phyloP scores from a whole-genome alignment of 37 sponge, comb jelly and placozoan species.

The Beroe ovata region DNA sequence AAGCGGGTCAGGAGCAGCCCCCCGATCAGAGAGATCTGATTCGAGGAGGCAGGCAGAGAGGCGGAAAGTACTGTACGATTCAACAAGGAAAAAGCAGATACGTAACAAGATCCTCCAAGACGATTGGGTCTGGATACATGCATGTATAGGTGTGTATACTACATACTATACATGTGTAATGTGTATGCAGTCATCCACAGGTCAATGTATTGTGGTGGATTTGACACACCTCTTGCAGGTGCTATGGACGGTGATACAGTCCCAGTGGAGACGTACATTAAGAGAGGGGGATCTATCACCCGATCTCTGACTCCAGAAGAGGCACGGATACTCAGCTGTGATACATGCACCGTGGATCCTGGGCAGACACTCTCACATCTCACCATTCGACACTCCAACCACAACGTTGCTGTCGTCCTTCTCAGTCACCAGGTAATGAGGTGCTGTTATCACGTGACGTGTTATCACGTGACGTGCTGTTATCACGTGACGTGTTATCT shows the following conservation, averaged over 20 bases:
- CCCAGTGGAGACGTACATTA: slow-evolving; percentile 39
- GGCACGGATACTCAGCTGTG: slow-evolving; percentile 29
- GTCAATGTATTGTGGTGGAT: not conserved
- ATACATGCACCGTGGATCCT: slow-evolving; percentile 32
- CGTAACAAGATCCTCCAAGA: slow-evolving; percentile 44
- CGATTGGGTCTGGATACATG: slow-evolving; percentile 66
- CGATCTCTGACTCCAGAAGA: slow-evolving; percentile 25
- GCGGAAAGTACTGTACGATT: slow-evolving; percentile 1
- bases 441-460: no score
- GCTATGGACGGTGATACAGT: slow-evolving; percentile 49
- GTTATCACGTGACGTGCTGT: no score
- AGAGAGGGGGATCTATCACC: slow-evolving; percentile 18
- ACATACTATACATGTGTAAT: not conserved
- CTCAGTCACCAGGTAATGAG: slow-evolving; percentile 34
- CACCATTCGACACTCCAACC: slow-evolving; percentile 30
- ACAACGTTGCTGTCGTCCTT: slow-evolving; percentile 31
- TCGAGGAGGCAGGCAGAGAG: not conserved
- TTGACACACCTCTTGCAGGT: not conserved
- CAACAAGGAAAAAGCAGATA: slow-evolving; percentile 48
- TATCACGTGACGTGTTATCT: no score
- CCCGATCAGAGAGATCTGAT: not conserved
- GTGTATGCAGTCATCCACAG: not conserved
- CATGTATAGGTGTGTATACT: slow-evolving; percentile 35
- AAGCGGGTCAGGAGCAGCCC: not conserved
- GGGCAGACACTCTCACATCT: slow-evolving; percentile 51